Conservation (phyloP, 2,113 vertebrate genomes). For the Lagopus leucura region DNA sequence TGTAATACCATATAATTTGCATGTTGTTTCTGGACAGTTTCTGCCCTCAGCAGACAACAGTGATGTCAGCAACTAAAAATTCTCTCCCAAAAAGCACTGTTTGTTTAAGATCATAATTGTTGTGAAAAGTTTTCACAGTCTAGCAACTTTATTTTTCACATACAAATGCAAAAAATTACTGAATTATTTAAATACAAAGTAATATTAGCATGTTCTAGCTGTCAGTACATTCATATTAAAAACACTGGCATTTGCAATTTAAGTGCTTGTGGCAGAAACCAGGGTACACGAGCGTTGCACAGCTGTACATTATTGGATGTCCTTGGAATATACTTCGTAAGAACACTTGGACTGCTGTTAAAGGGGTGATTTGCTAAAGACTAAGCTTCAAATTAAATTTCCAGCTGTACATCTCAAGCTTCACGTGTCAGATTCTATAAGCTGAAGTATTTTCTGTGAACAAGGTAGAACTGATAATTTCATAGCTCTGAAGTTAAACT, state of each 20-base stretch:
- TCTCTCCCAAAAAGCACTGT: background rate
- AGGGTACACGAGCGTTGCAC: background rate
- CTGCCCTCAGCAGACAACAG: background rate
- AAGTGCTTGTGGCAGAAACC: background rate
- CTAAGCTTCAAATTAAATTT: background rate
- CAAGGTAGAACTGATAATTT: background rate
- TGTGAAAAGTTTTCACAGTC: background rate
- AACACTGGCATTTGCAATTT: background rate
- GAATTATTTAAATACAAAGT: background rate
- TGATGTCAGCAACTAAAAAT: conserved; percentile 13
- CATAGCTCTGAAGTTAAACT: background rate
- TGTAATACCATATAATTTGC: background rate
- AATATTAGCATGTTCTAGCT: background rate
- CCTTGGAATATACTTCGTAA: background rate
- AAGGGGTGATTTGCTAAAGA: background rate
- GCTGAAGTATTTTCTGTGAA: background rate
- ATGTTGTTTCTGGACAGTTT: conserved; percentile 13
- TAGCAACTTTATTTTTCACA: background rate
- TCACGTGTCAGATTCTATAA: background rate
- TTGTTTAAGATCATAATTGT: background rate
- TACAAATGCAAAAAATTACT: background rate
- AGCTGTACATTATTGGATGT: background rate
- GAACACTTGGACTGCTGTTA: background rate
- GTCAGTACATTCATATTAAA: background rate
- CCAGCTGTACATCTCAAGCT: background rate